Evolutionary conservation across 2,888 invertebrate species (phyloP), one percentile per base, ranked within the genome.

Genomic region (Oxycera nigricornis): DNA sequence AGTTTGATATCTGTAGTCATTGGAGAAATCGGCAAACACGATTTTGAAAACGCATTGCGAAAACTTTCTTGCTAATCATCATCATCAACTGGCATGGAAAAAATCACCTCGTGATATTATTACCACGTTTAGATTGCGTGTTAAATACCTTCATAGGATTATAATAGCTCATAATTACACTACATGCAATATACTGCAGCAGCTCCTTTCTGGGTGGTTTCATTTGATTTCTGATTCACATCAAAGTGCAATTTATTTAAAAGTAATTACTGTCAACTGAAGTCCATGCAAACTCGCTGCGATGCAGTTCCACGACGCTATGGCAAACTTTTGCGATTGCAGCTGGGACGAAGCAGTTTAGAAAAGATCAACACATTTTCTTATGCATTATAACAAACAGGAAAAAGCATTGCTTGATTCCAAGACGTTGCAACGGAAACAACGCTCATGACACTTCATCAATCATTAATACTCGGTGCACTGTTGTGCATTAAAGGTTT

Each of bases 401-500:
- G 67, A 55, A 70, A 70, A 70, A 52, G 52, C 26, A 20, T 70
- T 70, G 70, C 55, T 41, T 30, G 70, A 31, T 70, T 52, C 31
- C 55, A 70, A 70, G 70, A 52, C 28, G 31, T 55, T 70, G 70
- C 70, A 70, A 55, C 70, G 70, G 70, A 70, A 70, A 70, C 70
- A 55, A 31, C 70, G 52, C 22, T 70, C 70, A 70, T 70, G 70
- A 55, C 70, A 70, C 70, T 70, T 55, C 70, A 70, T 70, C 70
- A 70, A 70, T 70, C 70, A 70, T 70, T 70, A 55, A 55, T 70
- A 41, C 65, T 65, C 55, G 20, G 20, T 41, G 30, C 55, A 70
- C 35, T 52, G 35, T 22, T 41, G 55, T 55, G 52, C 52, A 55
- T 52, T 52, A 30, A 24, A 35, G 35, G 52, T 20, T 46, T 61